Evolutionary conservation across 2,797 vertebrate species (phyloP).

Genomic region (Tamandua tetradactyla): DNA sequence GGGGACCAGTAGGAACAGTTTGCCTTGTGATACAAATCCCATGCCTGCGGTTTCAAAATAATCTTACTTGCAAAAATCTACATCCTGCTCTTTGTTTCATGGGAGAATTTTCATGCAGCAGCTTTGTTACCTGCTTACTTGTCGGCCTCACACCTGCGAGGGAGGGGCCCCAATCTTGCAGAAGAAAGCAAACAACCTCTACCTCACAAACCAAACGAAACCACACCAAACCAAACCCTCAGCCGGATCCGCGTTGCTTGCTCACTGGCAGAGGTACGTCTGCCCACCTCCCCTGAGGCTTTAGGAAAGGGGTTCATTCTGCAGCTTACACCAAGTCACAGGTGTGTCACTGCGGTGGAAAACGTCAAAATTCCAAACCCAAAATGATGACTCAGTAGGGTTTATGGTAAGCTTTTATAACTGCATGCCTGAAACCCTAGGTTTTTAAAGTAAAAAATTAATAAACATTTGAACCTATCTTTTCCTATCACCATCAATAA

Average conservation of each 20-base stretch:
- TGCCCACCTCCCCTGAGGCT: rapidly evolving
- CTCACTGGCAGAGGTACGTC: neutral
- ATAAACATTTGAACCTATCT: neutral
- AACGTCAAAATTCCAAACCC: neutral
- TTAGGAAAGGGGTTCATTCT: neutral
- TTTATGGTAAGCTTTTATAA: neutral
- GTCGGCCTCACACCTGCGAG: neutral
- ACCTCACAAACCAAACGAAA: neutral
- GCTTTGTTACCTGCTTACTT: neutral
- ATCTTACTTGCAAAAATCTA: neutral
- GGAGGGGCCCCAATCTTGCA: neutral
- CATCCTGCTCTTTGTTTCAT: neutral
- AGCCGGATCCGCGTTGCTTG: rapidly evolving
- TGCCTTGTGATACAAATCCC: neutral
- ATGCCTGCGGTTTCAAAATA: neutral
- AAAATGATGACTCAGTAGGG: neutral
- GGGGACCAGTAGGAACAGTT: neutral
- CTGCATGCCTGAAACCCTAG: neutral
- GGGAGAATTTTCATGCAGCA: neutral
- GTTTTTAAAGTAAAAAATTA: too few relatives aligned
- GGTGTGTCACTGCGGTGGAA: rapidly evolving
- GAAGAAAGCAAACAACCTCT: neutral
- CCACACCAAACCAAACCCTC: too few relatives aligned
- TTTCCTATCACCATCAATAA: neutral
- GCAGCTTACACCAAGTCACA: too few relatives aligned